Evolutionary conservation across 2,113 vertebrate genomes (phyloP).

Genomic region (Zosterops japonicus): DNA sequence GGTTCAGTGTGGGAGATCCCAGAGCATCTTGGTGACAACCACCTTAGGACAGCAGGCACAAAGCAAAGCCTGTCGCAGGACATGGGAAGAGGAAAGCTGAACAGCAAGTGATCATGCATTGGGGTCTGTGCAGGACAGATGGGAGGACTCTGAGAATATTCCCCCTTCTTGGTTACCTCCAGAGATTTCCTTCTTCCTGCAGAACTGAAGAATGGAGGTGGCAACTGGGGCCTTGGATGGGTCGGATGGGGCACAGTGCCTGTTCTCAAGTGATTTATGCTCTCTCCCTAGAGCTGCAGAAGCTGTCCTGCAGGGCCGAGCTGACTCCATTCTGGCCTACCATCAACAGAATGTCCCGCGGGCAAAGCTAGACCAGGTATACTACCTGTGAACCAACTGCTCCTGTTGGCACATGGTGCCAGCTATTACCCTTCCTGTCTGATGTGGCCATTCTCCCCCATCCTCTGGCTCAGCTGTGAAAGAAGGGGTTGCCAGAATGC

Average conservation of each 20-base stretch:
- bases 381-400: neutral
- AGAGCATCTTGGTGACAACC: neutral
- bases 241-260: neutral
- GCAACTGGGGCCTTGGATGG: neutral
- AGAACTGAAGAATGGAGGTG: neutral
- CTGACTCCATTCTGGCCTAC: constrained; percentile 91
- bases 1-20: neutral
- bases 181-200: neutral
- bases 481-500: neutral
- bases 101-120: neutral
- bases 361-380: constrained; percentile 92
- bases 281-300: constrained; percentile 87
- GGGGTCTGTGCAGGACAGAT: neutral
- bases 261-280: neutral
- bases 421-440: neutral
- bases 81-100: neutral
- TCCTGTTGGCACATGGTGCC: neutral
- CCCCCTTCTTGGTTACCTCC: neutral
- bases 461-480: neutral
- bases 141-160: neutral
- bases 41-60: neutral
- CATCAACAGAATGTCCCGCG: constrained; percentile 94
- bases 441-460: neutral
- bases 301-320: constrained; percentile 91
- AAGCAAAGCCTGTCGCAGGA: neutral